These are phyloP conservation scores for Acanthurus tractus DNA, from an alignment of 2,797 vertebrate genomes.

Conservation along the genomic window DNA sequence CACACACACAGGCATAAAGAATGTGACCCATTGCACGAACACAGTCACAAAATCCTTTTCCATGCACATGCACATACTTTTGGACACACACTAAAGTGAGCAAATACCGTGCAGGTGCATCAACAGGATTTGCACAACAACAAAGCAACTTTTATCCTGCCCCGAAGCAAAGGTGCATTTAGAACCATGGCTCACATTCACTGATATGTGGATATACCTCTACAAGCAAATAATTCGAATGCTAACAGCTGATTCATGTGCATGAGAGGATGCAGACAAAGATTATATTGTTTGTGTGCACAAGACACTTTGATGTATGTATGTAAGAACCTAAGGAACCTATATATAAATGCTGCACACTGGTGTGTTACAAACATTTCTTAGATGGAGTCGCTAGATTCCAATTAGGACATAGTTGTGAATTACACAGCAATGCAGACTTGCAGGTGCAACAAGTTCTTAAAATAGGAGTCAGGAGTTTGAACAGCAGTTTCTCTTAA, in stretches of 20 bases:
- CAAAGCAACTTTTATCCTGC: slow-evolving; percentile 26
- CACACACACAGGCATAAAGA: slow-evolving; percentile 12
- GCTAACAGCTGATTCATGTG: background rate
- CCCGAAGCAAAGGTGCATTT: slow-evolving; percentile 4
- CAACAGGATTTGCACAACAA: slow-evolving; percentile 11
- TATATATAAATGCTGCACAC: background rate
- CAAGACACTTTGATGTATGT: background rate
- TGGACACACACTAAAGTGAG: slow-evolving; percentile 29
- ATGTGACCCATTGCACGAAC: slow-evolving; percentile 32
- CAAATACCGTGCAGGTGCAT: slow-evolving; percentile 40
- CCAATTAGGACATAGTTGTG: slow-evolving; percentile 9
- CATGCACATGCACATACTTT: slow-evolving; percentile 27
- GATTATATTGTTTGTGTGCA: background rate
- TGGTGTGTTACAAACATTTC: slow-evolving; percentile 1
- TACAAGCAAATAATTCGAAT: background rate
- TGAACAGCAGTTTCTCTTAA: slow-evolving; percentile 30
- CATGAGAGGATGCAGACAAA: background rate
- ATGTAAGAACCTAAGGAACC: background rate
- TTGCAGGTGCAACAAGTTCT: slow-evolving; percentile 57
- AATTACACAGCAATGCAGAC: slow-evolving; percentile 27
- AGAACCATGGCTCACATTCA: background rate
- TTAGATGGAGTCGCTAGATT: background rate
- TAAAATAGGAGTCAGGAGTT: slow-evolving; percentile 39
- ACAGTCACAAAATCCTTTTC: slow-evolving; percentile 33
- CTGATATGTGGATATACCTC: background rate